Evolutionary conservation across 2,888 invertebrate species (phyloP), one percentile per base, ranked within the genome.

Genomic region (Apodemia duryi): DNA sequence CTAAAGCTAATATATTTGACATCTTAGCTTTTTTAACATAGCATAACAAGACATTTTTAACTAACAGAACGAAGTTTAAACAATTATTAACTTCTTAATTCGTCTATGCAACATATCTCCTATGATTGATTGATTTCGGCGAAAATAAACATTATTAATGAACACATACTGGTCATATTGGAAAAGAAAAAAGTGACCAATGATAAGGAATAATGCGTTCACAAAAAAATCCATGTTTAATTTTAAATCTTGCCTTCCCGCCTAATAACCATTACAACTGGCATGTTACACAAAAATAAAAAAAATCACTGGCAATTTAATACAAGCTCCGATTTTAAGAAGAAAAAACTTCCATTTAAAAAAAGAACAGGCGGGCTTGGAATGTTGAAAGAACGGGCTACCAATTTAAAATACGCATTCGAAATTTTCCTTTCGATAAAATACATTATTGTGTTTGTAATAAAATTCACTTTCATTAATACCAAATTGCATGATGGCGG

Each of bases 351-450:
- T 29, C 54, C 28, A 54, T 11, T 85, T 78, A 84, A 87, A 88
- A 89, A 86, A 79, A 80, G 83, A 86, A 84, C 82, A 79, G 73
- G 71, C 74, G 74, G 73, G 70, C 69, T 67, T 74, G 88, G 90
- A 91, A 90, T 91, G 86, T 89, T 82, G 87, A 84, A 86, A 84
- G 78, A 81, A 82, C 74, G 76, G 75, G 88, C 89, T 89, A 87
- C 90, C 87, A 86, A 83, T 82, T 80, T 82, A 74, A 76, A 83
- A 86, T 88, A 89, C 85, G 82, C 84, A 78, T 73, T 73, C 64
- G 57, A 57, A 63, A 69, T 65, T 68, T 71, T 73, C 71, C 68
- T 70, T 72, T 71, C 72, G 68, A 85, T 76, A 78, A 74, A 79
- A 71, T 78, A 73, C 84, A 76, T 75, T 84, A 83, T 71, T 32